Percentiles rank a stretch among this genome's conserved stretches.
These are phyloP conservation scores for Nothobranchius kuhntae DNA, from an alignment of 2,113 vertebrate genomes.

Conservation along the genomic window DNA sequence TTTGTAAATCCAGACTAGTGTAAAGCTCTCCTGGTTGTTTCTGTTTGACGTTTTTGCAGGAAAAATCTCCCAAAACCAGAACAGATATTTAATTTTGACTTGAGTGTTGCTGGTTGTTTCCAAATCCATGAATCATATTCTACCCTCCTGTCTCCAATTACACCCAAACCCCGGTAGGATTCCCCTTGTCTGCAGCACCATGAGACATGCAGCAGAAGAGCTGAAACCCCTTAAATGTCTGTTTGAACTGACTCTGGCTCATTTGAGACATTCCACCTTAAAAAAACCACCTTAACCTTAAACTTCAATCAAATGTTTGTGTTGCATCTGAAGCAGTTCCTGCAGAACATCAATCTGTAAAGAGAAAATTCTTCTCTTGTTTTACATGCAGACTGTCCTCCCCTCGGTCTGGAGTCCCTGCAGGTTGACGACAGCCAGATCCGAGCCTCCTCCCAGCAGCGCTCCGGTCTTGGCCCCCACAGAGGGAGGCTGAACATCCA, in stretches of 20 bases:
- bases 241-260: no score
- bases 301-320: no score
- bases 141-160: conserved; percentile 41
- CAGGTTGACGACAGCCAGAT: conserved; percentile 88
- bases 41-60: no score
- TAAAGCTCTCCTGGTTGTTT: no score
- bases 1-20: no score
- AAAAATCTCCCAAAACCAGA: no score
- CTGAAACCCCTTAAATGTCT: conserved; percentile 17
- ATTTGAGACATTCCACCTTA: no score
- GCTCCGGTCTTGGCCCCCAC: conserved; percentile 88
- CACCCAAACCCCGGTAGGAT: conserved; percentile 24
- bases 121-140: conserved; percentile 20
- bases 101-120: conserved; percentile 23
- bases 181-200: conserved; percentile 29
- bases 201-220: not conserved
- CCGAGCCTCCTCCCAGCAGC: conserved; percentile 84
- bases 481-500: conserved; percentile 94
- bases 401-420: conserved; percentile 91
- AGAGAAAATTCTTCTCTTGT: not conserved
- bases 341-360: not conserved
- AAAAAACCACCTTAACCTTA: no score
- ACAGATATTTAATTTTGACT: conserved; percentile 12
- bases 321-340: not conserved
- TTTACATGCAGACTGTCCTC: conserved; percentile 84